Evolutionary conservation across 35 echinoderm and acorn worm species (phyloP), one percentile per base, ranked within the genome.

Genomic region (Heliocidaris erythrogramma): DNA sequence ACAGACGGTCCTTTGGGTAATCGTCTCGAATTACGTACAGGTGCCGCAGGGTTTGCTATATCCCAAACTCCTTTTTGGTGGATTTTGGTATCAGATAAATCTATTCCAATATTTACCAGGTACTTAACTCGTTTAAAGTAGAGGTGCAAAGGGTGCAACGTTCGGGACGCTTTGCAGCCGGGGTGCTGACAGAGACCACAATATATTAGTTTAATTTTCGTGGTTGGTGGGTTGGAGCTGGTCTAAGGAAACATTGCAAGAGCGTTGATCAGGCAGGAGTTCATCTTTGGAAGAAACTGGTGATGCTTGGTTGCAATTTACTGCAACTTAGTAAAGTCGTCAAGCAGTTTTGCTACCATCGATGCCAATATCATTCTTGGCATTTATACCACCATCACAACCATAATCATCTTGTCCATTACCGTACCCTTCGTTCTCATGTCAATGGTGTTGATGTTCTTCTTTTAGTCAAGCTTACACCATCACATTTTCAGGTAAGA

Each of bases 241-340:
- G 21, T n/a, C 14, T 7, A 21, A 78, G 65, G 24, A 32, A 9
- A 42, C 35, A 42, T 42, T 42, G 35, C 0, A 42, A 89, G 17
- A 89, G 87, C 27, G 11, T 86, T 10, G 85, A 86, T 29, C 85
- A 24, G 85, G 21, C 8, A 30, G 31, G n/a, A 30, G 31, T 32
- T 48, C 32, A 89, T 17, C 87, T 42, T 89, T 32, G 12, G 87
- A 89, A 18, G 87, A 32, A 48, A 13, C 31, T 32, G 31, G 87
- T 14, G 87, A 89, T 89, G 87, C 87, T 89, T 27, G 47, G 87
- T 48, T 89, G 87, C 87, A 89, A 89, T 48, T 89, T 89, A 27
- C 31, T 89, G 47, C 87, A 89, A 89, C 87, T 89, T 48, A 89
- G 47, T 48, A 89, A 89, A 89, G 47, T 89, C 87, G 87, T 89